Evolutionary conservation across 2,888 invertebrate species (phyloP), one percentile per base, ranked within the genome.

Genomic region (Muscina levida): DNA sequence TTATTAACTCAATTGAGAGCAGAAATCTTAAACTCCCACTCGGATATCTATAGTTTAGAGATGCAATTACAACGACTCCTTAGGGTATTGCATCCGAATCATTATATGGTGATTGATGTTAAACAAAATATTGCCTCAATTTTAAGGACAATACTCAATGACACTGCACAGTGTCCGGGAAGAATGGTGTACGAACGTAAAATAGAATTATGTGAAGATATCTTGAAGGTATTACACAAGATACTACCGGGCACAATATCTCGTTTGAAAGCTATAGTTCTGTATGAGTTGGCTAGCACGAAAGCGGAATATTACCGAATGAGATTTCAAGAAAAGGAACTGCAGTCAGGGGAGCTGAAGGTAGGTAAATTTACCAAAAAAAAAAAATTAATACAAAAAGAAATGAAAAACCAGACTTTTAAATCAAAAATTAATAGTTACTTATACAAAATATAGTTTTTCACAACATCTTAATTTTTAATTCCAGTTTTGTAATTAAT

Each of bases 251-350:
- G 88, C 1, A 37, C 24, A 15, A 86, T 91, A 62, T 89, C 89
- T 0, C 84, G 90, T 1, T 71, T 88, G 1, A 89, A 87, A 93
- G 95, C 94, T 0, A 93, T 96, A 68, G 93, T 94, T 4, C 86
- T 95, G 48, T 96, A 96, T 85, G 96, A 96, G 88, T 91, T 95
- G 83, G 95, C 95, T 85, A 92, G 92, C n/a, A 93, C 95, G 0
- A 91, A 92, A 83, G 92, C 94, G 2, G 92, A 94, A 84, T 87
- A 95, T 22, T 85, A 85, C 31, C 84, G 89, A 2, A 85, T 89
- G 65, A 80, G 85, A 17, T 89, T 84, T 59, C 86, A 84, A 44
- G 86, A 87, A 59, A 86, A 86, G 39, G 88, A 88, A 37, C 73
- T 86, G 2, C 83, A 65, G 8, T 74, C 85, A 11, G 31, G 70